Base-by-base conservation (phyloP, 2,113 vertebrate genomes). In the Reinhardtius hippoglossoides region DNA sequence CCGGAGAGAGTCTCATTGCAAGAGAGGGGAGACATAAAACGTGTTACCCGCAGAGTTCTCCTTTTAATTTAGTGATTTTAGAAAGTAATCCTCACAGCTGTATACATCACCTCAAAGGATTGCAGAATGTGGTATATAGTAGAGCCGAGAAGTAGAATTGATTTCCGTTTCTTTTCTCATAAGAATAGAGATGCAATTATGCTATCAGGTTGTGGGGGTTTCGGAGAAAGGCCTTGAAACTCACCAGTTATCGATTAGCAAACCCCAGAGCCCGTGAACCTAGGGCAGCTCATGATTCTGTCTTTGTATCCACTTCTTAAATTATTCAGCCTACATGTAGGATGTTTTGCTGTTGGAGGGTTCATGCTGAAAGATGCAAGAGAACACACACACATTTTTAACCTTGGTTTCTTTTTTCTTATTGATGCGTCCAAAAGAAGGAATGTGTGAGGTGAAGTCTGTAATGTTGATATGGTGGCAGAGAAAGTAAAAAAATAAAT, bases 81-180 rank as follows among this genome's bases (percentile, higher is more conserved):
- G 46, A 48, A 48, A 48, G 14, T 6, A 48, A 48, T 18, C 46
- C 5, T 50, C 46, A 15, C 16, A 18, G 46, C 46, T 68, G 23
- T 57, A 13, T 27, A 10, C 20, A 27, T 57, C 56, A 26, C 24
- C 66, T 42, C 23, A 9, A 35, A 78, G 37, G 68, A 75, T 62
- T 83, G 35, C 37, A 0, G 20, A 55, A 57, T 52, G 20, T 27
- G 72, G 37, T 74, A 42, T 8, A 72, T 2, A 6, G 46, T 18
- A 18, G 59, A 42, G 52, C 59, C 20, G 9, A 50, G 56, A 46
- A 26, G 40, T 62, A 14, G 55, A 57, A 87, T 82, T 80, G 81
- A 88, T 91, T 88, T 76, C 20, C 40, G 52, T 71, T 62, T 67
- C 37, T 72, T 81, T 75, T 74, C 31, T 82, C 70, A 78, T 75